phyloP scores from a whole-genome alignment of 1,140 invertebrate species.

The Brachystomella parvula region DNA sequence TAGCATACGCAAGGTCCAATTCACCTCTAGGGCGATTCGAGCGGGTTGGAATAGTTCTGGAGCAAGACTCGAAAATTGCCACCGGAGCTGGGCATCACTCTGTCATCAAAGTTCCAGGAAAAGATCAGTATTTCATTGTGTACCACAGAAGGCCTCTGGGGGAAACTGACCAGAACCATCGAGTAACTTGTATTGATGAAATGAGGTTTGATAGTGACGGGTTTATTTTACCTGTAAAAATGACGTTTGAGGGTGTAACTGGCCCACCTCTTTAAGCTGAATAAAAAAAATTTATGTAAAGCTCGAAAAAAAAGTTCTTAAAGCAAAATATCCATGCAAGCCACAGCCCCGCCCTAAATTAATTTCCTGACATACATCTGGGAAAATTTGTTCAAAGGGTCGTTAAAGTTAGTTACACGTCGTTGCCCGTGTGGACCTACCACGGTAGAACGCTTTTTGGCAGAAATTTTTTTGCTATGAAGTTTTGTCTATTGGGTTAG shows the following conservation, averaged over 20 bases:
- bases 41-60: conserved; percentile 12
- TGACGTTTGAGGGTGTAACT: not conserved
- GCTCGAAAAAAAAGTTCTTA: no score
- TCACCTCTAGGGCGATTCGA: conserved; percentile 20
- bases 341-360: no score
- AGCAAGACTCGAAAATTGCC: conserved; percentile 22
- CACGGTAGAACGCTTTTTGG: no score
- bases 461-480: no score
- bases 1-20: conserved; percentile 20
- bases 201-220: not conserved
- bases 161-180: conserved; percentile 21
- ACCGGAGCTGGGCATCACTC: conserved; percentile 26
- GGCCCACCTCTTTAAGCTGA: not conserved
- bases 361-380: no score
- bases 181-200: conserved; percentile 21
- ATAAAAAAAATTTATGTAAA: no score
- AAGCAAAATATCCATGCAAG: no score
- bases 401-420: no score
- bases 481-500: no score
- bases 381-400: no score
- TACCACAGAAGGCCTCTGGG: conserved; percentile 25
- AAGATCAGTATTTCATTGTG: conserved; percentile 25
- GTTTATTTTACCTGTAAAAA: not conserved
- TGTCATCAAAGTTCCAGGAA: conserved; percentile 15
- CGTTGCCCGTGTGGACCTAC: no score